These are phyloP conservation scores for Poecile montanus DNA, from an alignment of 2,797 vertebrate species.

Conservation along the genomic window DNA sequence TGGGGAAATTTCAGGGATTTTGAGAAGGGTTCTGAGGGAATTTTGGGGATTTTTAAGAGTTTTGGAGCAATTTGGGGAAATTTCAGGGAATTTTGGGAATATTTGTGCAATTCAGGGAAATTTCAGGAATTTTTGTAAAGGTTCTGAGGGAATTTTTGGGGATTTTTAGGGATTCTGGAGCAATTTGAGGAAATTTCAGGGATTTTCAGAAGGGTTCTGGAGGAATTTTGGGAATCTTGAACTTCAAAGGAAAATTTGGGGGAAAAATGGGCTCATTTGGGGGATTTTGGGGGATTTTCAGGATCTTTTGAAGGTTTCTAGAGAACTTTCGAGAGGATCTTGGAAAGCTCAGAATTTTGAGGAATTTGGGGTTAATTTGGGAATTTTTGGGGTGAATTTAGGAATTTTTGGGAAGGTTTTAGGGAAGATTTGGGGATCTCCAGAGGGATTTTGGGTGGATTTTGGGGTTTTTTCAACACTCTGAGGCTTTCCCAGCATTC, in stretches of 20 bases:
- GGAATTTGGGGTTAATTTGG: not conserved
- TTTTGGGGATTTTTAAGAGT: too few relatives aligned
- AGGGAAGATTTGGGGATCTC: not conserved
- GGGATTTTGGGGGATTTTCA: not conserved
- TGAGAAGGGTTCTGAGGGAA: too few relatives aligned
- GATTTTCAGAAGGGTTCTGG: not conserved
- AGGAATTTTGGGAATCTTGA: too few relatives aligned
- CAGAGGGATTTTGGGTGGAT: not conserved
- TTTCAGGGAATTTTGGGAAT: not conserved
- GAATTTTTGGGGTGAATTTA: not conserved
- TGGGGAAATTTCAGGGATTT: too few relatives aligned
- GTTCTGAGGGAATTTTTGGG: not conserved
- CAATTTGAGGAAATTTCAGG: not conserved
- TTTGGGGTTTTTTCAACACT: not conserved
- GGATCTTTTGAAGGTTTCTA: not conserved
- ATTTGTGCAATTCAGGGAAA: not conserved
- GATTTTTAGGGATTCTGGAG: too few relatives aligned
- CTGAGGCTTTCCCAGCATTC: not conserved
- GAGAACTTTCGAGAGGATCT: not conserved
- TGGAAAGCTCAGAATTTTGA: not conserved
- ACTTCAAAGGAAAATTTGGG: not conserved
- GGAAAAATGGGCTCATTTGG: not conserved
- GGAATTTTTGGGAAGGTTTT: not conserved
- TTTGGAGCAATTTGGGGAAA: too few relatives aligned
- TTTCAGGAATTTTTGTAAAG: not conserved